phyloP scores from a whole-genome alignment of 2,888 invertebrate genomes.

The Eretmocerus hayati region DNA sequence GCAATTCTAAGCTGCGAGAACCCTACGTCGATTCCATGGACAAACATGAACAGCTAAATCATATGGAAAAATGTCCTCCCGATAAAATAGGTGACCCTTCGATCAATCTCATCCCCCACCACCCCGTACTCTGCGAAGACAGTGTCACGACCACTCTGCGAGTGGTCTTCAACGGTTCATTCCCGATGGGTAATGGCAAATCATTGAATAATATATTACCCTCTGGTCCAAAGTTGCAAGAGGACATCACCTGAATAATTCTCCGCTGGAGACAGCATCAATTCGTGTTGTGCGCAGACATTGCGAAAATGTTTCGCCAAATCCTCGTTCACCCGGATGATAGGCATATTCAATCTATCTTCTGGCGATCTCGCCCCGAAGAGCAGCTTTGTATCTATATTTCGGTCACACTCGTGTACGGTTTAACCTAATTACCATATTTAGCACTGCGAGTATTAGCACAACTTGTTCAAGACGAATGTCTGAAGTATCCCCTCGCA shows the following conservation, averaged over 20 bases:
- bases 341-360: not conserved
- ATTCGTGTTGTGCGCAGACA: not conserved
- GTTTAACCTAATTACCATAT: not conserved
- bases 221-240: no score
- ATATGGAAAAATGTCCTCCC: not conserved
- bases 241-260: no score
- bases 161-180: not conserved
- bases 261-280: not conserved
- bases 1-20: not conserved
- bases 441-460: constrained; percentile 2
- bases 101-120: not conserved
- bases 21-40: not conserved
- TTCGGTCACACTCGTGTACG: no score
- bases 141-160: not conserved
- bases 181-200: not conserved
- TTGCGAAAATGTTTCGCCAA: not conserved
- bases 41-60: not conserved
- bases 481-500: not conserved
- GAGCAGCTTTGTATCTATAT: not conserved
- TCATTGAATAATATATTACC: no score
- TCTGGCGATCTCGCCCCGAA: not conserved
- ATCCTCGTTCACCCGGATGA: not conserved
- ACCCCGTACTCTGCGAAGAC: not conserved
- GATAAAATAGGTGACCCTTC: not conserved
- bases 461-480: constrained; percentile 2